Percentiles rank a stretch among this genome's conserved stretches.
Conservation (phyloP, 2,797 vertebrate genomes). For the Parauchenoglanis ngamensis region DNA sequence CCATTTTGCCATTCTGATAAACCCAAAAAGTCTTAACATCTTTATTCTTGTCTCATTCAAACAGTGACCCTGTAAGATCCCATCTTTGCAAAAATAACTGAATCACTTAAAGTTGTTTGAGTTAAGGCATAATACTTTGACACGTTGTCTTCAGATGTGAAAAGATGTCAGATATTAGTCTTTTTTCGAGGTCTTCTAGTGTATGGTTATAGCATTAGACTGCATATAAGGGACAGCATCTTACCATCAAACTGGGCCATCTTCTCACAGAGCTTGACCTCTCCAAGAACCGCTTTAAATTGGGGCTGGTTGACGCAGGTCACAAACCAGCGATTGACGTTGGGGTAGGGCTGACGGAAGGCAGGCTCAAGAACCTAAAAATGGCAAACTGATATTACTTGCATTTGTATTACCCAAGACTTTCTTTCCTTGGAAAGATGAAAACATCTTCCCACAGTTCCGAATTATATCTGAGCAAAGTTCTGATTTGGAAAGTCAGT, state of each 20-base stretch:
- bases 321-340: slow-evolving; percentile 88
- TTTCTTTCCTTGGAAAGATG: background rate
- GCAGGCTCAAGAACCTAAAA: slow-evolving; percentile 87
- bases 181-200: too few species aligned
- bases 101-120: too few species aligned
- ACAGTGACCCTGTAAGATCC: too few species aligned
- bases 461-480: background rate
- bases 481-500: background rate
- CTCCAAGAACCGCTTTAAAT: slow-evolving; percentile 86
- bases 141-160: too few species aligned
- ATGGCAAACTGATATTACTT: background rate
- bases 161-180: too few species aligned
- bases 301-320: slow-evolving; percentile 92
- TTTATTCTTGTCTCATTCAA: too few species aligned
- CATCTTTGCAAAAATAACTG: too few species aligned
- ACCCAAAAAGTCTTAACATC: too few species aligned
- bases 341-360: slow-evolving; percentile 87
- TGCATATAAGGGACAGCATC: slow-evolving; percentile 30
- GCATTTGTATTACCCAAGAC: background rate
- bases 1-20: too few species aligned
- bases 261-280: slow-evolving; percentile 91
- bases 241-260: slow-evolving; percentile 95
- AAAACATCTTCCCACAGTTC: background rate
- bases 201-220: background rate
- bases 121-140: too few species aligned